Evolutionary conservation across 2,797 vertebrate genomes (phyloP), one percentile per base, ranked within the genome.

Genomic region (Adrianichthys oophorus): DNA sequence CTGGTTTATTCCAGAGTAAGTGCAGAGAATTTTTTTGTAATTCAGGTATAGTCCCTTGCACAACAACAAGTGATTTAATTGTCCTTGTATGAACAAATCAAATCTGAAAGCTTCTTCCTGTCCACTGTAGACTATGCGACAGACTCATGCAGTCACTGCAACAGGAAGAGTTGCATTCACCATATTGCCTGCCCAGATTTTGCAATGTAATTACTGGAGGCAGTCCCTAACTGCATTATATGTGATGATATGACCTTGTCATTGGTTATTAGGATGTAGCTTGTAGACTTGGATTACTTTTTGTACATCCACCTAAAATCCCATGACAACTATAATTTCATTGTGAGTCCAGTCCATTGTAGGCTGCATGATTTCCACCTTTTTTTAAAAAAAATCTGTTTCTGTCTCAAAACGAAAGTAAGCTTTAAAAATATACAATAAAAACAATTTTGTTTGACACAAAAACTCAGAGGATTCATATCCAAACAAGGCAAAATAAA

Each of bases 291-390:
- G 24, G 61, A 65, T 70, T 69, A 58, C 17, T 43, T 2, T 47
- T 7, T 15, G 3, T 29, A 58, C 10, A 52, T 68, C 5, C 41
- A 52, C 48, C 67, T 52, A 47, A 61, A 65, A 80, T 77, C 24
- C 61, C 61, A 76, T 60, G 40, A 77, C 72, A 76, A 54, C 70
- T 74, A 19, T 44, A 48, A 62, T 78, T 64, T 59, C 6, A 79
- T 72, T 72, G 65, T 5, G 65, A 68, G 72, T 73, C 40, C 58
- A 64, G 60, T 62, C 13, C 40, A 52, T 45, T 51, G 47, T 74
- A 37, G 18, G 7, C 63, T 71, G 41, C 45, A 51, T 49, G 44
- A 37, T 48, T 48, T 65, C 14, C 24, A 41, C 62, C 56, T 5
- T 0, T 49, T 62, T 68, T 8, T n/a, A 2, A 3, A 21, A 19